phyloP scores from a whole-genome alignment of 2,113 vertebrate species.

The Tachysurus fulvidraco region DNA sequence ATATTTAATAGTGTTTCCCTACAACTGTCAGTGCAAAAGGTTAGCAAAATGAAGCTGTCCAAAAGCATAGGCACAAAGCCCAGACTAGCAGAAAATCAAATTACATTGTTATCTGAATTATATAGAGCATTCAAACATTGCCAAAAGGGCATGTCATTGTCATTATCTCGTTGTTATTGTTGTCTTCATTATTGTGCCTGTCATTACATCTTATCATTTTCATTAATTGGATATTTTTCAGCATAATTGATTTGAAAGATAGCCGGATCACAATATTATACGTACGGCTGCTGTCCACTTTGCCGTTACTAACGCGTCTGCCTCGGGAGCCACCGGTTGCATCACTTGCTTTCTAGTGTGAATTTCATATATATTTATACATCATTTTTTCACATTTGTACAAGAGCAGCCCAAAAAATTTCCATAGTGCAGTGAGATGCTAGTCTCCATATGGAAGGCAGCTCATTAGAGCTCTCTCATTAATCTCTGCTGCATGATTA shows the following conservation, averaged over 20 bases:
- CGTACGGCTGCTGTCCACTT: neutral
- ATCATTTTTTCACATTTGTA: slow-evolving; percentile 15
- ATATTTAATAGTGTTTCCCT: slow-evolving; percentile 71
- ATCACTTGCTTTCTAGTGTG: neutral
- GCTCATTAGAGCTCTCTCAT: slow-evolving; percentile 51
- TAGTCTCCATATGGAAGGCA: slow-evolving; percentile 26
- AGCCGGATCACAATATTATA: neutral
- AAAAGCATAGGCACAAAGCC: slow-evolving; percentile 19
- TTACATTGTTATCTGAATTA: slow-evolving; percentile 26
- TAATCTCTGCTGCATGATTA: slow-evolving; percentile 51
- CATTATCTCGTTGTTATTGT: slow-evolving; percentile 28
- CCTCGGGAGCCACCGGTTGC: neutral
- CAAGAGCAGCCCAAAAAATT: neutral
- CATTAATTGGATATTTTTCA: neutral
- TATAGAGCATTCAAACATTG: slow-evolving; percentile 2
- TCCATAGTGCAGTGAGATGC: slow-evolving; percentile 17
- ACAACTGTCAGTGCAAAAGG: slow-evolving; percentile 59
- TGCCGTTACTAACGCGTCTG: neutral
- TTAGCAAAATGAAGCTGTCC: slow-evolving; percentile 22
- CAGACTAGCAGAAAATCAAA: slow-evolving; percentile 29
- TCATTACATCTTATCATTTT: slow-evolving; percentile 7
- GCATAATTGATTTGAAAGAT: slow-evolving; percentile 13
- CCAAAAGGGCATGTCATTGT: slow-evolving; percentile 5
- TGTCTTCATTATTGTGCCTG: slow-evolving; percentile 22
- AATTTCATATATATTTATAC: neutral